Evolutionary conservation across 2,888 invertebrate species (phyloP).

Genomic region (Pherbina coryleti): DNA sequence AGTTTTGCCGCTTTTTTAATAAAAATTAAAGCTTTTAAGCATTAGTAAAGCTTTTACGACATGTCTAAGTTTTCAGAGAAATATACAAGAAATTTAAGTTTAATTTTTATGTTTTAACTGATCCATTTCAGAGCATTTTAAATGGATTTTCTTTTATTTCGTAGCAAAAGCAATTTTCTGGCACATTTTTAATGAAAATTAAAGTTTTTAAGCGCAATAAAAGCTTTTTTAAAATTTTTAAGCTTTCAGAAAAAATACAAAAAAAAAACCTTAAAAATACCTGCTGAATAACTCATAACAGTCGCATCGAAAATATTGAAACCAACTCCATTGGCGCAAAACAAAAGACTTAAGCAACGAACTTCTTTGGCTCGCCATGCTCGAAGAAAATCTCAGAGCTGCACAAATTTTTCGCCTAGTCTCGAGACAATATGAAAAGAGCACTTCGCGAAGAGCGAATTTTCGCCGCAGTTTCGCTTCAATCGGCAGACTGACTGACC

Average conservation of each 20-base stretch:
- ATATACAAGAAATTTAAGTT: no score
- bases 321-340: neutral
- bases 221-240: neutral
- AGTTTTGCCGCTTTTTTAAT: no score
- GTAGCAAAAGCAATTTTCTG: no score
- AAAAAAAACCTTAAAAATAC: neutral
- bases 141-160: no score
- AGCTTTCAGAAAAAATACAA: neutral
- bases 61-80: no score
- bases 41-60: no score
- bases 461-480: neutral
- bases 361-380: neutral
- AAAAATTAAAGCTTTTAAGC: no score
- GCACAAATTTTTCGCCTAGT: neutral
- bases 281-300: neutral
- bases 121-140: no score
- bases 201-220: no score
- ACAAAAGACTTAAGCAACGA: conserved; percentile 29
- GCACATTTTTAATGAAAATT: no score
- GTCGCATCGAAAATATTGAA: neutral
- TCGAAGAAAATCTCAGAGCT: neutral
- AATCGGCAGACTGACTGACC: neutral
- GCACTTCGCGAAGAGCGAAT: no score
- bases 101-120: no score
- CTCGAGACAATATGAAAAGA: neutral